Evolutionary conservation across 2,797 vertebrate species (phyloP), one percentile per base, ranked within the genome.

Genomic region (Champsocephalus gunnari): DNA sequence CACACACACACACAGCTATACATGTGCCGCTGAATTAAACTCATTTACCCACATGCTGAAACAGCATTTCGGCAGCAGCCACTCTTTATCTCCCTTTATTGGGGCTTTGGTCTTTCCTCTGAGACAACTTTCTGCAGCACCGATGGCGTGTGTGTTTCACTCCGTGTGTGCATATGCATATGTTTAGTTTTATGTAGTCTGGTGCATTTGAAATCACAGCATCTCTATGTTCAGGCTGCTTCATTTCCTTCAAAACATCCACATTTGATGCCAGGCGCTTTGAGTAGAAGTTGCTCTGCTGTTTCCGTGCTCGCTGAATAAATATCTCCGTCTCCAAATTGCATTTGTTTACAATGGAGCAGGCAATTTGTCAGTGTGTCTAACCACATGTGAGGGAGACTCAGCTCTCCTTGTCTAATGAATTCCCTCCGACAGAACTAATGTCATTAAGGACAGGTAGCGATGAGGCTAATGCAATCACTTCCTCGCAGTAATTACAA

Each of bases 371-470:
- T 88, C 81, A 75, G 49, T 5, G 19, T 66, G 79, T 81, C 69
- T 71, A 73, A 80, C 63, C 1, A 5, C 62, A 62, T 75, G 75
- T 84, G 66, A 70, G 71, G 65, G 63, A 78, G 68, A 64, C 69
- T 80, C 63, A 21, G 71, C 75, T 84, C 24, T 66, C 71, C 80
- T 69, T 51, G 68, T 77, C 74, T 85, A 86, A 89, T 86, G 85
- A 91, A 89, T 88, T 81, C 86, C 78, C 75, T 86, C 69, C 73
- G 59, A 77, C 87, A 77, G 79, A 82, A 65, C 68, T 90, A 87
- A 92, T 77, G 86, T 72, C 71, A 81, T 89, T 86, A 88, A 86
- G 76, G 71, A 76, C 87, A 87, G 89, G 88, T 83, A 82, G 68
- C 58, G 62, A 80, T 69, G 71, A 75, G 54, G 49, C 59, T 80